Percentiles rank a stretch among this genome's conserved stretches.
Conservation (phyloP, 2,113 vertebrate genomes). For the Chiloscyllium plagiosum region DNA sequence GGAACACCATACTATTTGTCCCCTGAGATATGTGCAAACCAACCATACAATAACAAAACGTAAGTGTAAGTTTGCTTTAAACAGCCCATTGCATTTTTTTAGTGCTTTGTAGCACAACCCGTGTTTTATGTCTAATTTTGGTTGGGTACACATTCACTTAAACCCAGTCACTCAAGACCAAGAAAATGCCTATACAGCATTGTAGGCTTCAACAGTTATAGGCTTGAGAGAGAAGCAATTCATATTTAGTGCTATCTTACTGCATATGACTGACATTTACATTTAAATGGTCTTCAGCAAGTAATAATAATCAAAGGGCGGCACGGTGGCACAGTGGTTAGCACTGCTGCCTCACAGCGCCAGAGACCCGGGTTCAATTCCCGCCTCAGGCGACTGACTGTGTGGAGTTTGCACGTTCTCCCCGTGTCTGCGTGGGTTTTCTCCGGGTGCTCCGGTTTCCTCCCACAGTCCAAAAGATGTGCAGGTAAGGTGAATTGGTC, state of each 20-base stretch:
- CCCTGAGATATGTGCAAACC: slow-evolving; percentile 88
- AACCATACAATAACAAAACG: slow-evolving; percentile 90
- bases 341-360: no score
- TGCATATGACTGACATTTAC: neutral
- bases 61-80: slow-evolving; percentile 47
- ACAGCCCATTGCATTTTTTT: neutral
- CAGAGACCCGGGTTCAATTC: no score
- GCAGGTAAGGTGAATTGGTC: no score
- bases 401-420: no score
- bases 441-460: no score
- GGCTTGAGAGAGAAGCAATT: neutral
- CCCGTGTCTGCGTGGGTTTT: no score
- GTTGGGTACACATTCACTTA: neutral
- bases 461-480: no score
- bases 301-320: neutral
- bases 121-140: neutral
- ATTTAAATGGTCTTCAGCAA: neutral
- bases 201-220: neutral
- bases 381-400: no score
- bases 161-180: neutral
- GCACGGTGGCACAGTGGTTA: no score
- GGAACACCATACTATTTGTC: slow-evolving; percentile 87
- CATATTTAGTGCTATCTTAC: neutral
- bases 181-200: neutral
- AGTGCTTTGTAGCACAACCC: neutral